Percentiles rank a stretch among this genome's conserved stretches.
phyloP scores from a whole-genome alignment of 64 coral and sea anemone genomes.

The Montipora sp. region DNA sequence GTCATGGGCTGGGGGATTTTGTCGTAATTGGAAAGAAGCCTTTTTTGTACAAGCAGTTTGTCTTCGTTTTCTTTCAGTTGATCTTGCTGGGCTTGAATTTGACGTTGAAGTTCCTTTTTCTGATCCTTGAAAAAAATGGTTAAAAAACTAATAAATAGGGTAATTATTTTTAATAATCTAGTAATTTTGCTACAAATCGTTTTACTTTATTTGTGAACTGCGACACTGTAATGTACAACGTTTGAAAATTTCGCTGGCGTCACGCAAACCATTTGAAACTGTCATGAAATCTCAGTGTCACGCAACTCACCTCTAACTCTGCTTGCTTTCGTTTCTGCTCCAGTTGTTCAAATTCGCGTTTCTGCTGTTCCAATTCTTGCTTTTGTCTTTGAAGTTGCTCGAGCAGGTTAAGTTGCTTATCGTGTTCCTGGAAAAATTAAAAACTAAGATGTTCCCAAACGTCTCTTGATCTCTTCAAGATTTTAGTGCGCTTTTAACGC shows the following conservation, averaged over 20 bases:
- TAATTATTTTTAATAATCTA: too few species aligned
- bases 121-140: constrained; percentile 57
- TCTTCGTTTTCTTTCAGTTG: constrained; percentile 72
- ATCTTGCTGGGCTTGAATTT: constrained; percentile 85
- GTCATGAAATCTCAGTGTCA: background rate
- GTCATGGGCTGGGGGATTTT: background rate
- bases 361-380: constrained; percentile 60
- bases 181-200: too few species aligned
- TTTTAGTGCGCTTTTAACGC: background rate
- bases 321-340: constrained; percentile 36
- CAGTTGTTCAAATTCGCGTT: constrained; percentile 63
- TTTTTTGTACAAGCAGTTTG: constrained; percentile 62
- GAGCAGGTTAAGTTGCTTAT: constrained; percentile 60
- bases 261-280: too few species aligned
- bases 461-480: background rate
- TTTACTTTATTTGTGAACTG: too few species aligned
- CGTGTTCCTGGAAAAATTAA: constrained; percentile 54
- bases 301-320: constrained; percentile 52
- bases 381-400: constrained; percentile 72
- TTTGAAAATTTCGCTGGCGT: too few species aligned
- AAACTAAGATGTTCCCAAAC: background rate
- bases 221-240: too few species aligned
- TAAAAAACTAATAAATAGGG: background rate
- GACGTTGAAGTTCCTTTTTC: constrained; percentile 73
- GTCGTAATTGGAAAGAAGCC: constrained; percentile 31